phyloP scores from a whole-genome alignment of 2,113 vertebrate species.

The Ceratotherium simum region DNA sequence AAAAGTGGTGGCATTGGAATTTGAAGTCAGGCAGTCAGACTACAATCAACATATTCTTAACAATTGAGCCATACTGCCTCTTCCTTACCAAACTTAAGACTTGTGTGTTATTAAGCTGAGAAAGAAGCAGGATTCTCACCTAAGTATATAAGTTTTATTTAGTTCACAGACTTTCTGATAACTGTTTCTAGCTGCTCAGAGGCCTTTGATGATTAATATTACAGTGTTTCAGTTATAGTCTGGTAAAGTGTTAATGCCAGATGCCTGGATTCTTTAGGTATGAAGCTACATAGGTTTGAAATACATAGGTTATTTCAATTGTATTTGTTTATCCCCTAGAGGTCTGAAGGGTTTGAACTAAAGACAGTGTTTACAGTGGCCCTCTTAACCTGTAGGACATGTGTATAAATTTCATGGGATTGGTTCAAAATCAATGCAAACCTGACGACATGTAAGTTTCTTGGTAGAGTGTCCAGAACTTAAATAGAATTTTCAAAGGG shows the following conservation, averaged over 20 bases:
- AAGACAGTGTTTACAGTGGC: not conserved
- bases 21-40: not conserved
- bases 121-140: not conserved
- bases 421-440: not conserved
- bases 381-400: not conserved
- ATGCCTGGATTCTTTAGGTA: not conserved
- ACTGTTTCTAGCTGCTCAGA: not conserved
- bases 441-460: not conserved
- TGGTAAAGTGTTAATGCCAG: constrained; percentile 9
- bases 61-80: not conserved
- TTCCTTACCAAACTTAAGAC: not conserved
- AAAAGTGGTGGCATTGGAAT: not conserved
- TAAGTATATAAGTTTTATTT: not conserved
- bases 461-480: not conserved
- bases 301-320: not conserved
- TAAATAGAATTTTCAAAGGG: constrained; percentile 21
- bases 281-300: constrained; percentile 1
- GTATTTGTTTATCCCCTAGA: not conserved
- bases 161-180: not conserved
- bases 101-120: not conserved
- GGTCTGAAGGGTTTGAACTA: constrained; percentile 12
- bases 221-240: not conserved
- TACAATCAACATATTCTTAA: not conserved
- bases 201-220: not conserved
- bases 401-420: not conserved